phyloP scores from a whole-genome alignment of 2,113 vertebrate genomes.

The Hepsetus odoe region DNA sequence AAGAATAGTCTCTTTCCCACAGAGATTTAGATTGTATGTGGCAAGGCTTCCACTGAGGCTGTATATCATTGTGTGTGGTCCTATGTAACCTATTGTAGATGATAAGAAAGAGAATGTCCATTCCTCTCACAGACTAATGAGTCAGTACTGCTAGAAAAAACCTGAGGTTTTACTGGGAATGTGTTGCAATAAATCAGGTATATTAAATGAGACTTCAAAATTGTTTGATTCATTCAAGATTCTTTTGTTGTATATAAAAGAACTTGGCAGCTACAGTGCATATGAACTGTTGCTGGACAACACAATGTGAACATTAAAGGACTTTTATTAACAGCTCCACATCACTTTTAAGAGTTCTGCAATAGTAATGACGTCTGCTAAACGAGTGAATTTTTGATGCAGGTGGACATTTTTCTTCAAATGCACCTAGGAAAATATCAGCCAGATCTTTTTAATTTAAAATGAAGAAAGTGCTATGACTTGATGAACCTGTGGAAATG shows the following conservation, averaged over 20 bases:
- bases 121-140: conserved; percentile 18
- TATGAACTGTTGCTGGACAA: background rate
- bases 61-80: background rate
- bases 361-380: background rate
- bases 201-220: background rate
- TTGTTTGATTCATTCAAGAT: background rate
- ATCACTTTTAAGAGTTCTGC: background rate
- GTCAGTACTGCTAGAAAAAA: background rate
- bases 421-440: background rate
- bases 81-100: background rate
- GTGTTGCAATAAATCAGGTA: conserved; percentile 3
- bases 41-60: background rate
- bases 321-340: background rate
- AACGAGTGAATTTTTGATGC: background rate
- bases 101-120: conserved; percentile 8
- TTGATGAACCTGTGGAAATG: background rate
- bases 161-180: conserved; percentile 11
- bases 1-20: background rate
- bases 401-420: too few species aligned
- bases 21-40: background rate
- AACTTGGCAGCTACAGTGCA: background rate
- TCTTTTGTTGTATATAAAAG: conserved; percentile 10
- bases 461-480: background rate
- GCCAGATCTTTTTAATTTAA: background rate
- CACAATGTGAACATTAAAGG: background rate